These are phyloP conservation scores for Pocillopora meandrina DNA, from an alignment of 92 coral and sea anemone genomes.

Conservation along the genomic window DNA sequence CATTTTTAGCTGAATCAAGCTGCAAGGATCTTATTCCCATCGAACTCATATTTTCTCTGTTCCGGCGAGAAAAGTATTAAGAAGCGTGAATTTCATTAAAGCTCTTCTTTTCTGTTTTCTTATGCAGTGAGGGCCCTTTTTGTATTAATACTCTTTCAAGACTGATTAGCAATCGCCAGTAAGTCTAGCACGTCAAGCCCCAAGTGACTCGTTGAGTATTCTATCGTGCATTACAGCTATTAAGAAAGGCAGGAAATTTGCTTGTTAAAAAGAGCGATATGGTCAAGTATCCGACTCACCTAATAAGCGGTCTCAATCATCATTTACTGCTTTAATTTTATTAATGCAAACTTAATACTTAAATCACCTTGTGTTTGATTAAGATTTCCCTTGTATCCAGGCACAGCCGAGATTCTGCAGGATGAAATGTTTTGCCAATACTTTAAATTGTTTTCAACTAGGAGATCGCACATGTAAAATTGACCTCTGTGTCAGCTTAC, in stretches of 20 bases:
- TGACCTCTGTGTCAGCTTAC: slow-evolving; percentile 6
- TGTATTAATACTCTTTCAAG: slow-evolving; percentile 21
- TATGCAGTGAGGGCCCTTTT: neutral
- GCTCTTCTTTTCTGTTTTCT: neutral
- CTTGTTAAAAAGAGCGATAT: neutral
- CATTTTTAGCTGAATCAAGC: too few species aligned
- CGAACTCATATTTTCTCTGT: neutral
- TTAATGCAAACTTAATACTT: neutral
- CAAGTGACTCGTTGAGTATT: slow-evolving; percentile 4
- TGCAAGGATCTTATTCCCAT: neutral
- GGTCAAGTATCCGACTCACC: neutral
- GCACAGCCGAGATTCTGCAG: neutral
- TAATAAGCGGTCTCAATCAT: neutral
- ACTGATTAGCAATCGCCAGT: slow-evolving; percentile 40
- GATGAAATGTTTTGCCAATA: neutral
- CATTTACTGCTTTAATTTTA: neutral
- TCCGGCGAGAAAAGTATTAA: neutral
- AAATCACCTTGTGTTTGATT: neutral
- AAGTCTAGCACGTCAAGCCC: slow-evolving; percentile 31
- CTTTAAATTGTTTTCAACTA: neutral
- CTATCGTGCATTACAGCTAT: neutral
- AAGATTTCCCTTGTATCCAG: slow-evolving; percentile 13
- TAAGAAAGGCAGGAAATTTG: slow-evolving; percentile 2
- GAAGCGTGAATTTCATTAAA: neutral
- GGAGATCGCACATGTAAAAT: neutral